Percentiles rank a stretch among this genome's conserved stretches.
Conservation (phyloP, 2,888 invertebrate species). For the Aquatica leii region DNA sequence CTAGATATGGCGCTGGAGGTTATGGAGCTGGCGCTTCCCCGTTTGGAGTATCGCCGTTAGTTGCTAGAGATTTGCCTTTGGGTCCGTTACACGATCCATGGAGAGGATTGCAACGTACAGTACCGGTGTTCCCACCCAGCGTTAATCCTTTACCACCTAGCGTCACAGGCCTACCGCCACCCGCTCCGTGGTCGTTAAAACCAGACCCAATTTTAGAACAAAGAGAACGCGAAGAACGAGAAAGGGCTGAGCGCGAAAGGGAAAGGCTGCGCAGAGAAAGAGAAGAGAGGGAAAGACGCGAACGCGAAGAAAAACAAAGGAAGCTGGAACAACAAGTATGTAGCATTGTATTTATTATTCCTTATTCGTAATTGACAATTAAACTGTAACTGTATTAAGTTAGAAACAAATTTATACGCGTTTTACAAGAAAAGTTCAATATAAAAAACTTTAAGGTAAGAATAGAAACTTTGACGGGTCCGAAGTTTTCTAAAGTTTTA, state of each 20-base stretch:
- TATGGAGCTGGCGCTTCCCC: conserved; percentile 64
- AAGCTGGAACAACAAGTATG: conserved; percentile 63
- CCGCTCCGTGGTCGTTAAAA: conserved; percentile 71
- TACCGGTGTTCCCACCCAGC: conserved; percentile 65
- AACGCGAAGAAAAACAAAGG: conserved; percentile 63
- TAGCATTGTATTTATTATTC: too few relatives aligned
- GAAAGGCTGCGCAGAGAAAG: conserved; percentile 65
- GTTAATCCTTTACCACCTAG: conserved; percentile 62
- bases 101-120: conserved; percentile 72
- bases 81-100: conserved; percentile 71
- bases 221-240: conserved; percentile 70
- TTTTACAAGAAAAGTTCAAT: too few relatives aligned
- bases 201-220: conserved; percentile 71
- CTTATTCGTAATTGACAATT: too few relatives aligned
- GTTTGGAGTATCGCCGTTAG: conserved; percentile 75
- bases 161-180: conserved; percentile 57
- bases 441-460: too few relatives aligned
- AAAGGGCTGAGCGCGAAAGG: conserved; percentile 67
- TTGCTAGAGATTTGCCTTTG: conserved; percentile 58
- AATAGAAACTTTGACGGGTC: too few relatives aligned
- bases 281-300: conserved; percentile 68
- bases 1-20: conserved; percentile 70
- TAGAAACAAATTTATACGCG: too few relatives aligned
- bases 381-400: too few relatives aligned
- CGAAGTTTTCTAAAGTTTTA: too few relatives aligned